Percentiles rank a stretch among this genome's conserved stretches.
Evolutionary conservation across 2,888 invertebrate genomes (phyloP).

Genomic region (Meteorus colon): DNA sequence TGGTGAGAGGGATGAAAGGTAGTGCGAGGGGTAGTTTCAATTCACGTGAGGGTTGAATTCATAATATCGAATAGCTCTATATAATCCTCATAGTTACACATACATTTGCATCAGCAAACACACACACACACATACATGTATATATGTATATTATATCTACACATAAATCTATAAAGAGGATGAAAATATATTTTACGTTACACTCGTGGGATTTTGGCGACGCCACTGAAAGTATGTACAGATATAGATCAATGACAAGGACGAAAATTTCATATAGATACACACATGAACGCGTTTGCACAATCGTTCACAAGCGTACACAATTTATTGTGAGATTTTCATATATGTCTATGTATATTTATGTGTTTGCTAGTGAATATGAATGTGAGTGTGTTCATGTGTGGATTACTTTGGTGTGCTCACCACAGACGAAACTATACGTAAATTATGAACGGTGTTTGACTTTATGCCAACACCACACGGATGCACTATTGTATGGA

Average conservation of each 20-base stretch:
- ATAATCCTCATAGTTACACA: neutral
- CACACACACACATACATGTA: neutral
- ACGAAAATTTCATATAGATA: constrained; percentile 1
- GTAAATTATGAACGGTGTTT: constrained; percentile 71
- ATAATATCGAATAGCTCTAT: constrained; percentile 55
- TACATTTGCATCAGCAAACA: neutral
- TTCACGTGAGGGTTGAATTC: constrained; percentile 59
- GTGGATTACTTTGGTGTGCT: neutral
- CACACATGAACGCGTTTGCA: constrained; percentile 27
- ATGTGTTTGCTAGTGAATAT: constrained; percentile 3
- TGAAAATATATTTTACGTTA: constrained; percentile 20
- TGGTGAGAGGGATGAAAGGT: constrained; percentile 5
- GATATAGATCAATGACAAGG: constrained; percentile 20
- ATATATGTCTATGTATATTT: constrained; percentile 6
- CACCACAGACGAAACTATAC: constrained; percentile 55
- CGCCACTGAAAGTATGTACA: constrained; percentile 19
- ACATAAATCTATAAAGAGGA: constrained; percentile 8
- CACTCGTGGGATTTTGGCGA: constrained; percentile 10
- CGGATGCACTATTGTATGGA: neutral
- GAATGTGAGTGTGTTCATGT: neutral
- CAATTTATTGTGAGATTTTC: constrained; percentile 49
- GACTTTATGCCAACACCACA: constrained; percentile 68
- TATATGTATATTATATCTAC: neutral
- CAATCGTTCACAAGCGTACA: constrained; percentile 28
- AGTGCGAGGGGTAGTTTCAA: constrained; percentile 56